Conservation (phyloP, 30 jellyfish, hydroid and myxozoan species). For the Turritopsis rubra region DNA sequence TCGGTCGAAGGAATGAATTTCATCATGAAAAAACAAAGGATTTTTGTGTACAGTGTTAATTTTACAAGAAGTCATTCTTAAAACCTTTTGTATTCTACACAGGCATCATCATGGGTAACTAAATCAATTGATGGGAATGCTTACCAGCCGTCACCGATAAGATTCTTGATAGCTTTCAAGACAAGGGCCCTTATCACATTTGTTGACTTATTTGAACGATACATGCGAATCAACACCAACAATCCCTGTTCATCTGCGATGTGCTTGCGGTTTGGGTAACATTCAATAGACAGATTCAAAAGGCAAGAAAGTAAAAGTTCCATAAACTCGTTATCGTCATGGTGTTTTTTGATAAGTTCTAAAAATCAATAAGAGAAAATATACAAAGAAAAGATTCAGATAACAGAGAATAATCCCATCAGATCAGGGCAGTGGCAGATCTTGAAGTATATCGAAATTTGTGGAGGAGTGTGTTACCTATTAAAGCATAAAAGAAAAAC, state of each 20-base stretch:
- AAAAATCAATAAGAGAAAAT: neutral
- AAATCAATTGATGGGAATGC: neutral
- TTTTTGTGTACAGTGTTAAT: no score
- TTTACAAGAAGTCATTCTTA: no score
- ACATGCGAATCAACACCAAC: slow-evolving; percentile 3
- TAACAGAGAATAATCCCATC: no score
- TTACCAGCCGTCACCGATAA: slow-evolving; percentile 17
- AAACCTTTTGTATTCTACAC: no score
- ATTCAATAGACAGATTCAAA: neutral
- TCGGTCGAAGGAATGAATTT: no score
- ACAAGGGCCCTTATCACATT: neutral
- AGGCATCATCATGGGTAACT: neutral
- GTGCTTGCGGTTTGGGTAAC: slow-evolving; percentile 1
- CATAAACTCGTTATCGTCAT: neutral
- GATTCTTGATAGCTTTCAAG: slow-evolving; percentile 13
- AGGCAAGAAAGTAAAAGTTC: neutral
- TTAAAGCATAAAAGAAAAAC: neutral
- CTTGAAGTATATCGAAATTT: no score
- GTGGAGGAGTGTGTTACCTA: no score
- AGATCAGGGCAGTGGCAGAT: no score
- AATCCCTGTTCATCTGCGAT: neutral
- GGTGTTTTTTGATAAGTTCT: neutral
- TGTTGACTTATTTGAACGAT: neutral
- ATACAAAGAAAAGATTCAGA: no score
- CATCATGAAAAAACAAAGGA: neutral